These are phyloP conservation scores for Anastrepha ludens DNA, from an alignment of 1,140 invertebrate genomes.

Conservation along the genomic window DNA sequence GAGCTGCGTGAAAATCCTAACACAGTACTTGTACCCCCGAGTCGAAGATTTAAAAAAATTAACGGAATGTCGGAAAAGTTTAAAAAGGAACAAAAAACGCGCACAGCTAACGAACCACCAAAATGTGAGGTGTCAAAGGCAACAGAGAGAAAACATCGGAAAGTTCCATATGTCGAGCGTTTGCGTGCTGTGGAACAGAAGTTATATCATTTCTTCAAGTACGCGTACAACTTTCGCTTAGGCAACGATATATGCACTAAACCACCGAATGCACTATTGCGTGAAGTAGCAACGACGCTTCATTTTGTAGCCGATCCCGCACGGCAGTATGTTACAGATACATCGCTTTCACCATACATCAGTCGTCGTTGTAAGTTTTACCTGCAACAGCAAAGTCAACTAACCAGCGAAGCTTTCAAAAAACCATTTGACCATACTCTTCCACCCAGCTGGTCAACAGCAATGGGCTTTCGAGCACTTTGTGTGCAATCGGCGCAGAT, in stretches of 20 bases:
- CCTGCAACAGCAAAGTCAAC: background rate
- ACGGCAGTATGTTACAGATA: background rate
- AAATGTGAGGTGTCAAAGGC: background rate
- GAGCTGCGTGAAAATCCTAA: conserved; percentile 62
- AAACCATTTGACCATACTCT: conserved; percentile 50
- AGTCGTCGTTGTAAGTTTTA: background rate
- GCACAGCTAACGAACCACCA: background rate
- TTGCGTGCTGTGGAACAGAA: conserved; percentile 50
- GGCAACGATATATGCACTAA: background rate
- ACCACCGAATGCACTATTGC: background rate
- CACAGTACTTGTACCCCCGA: background rate
- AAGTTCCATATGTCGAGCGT: conserved; percentile 36
- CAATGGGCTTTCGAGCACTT: conserved; percentile 68
- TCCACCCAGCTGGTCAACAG: conserved; percentile 67
- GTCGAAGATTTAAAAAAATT: background rate
- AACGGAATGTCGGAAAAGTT: conserved; percentile 15
- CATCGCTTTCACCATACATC: background rate
- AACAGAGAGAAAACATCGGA: background rate
- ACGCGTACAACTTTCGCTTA: conserved; percentile 64
- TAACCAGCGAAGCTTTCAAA: background rate
- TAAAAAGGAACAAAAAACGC: background rate
- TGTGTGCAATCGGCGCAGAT: conserved; percentile 64
- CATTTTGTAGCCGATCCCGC: background rate
- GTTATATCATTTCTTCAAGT: conserved; percentile 66
- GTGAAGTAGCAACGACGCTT: background rate